phyloP scores from a whole-genome alignment of 1,140 invertebrate species.

The Mactra quadrangularis region DNA sequence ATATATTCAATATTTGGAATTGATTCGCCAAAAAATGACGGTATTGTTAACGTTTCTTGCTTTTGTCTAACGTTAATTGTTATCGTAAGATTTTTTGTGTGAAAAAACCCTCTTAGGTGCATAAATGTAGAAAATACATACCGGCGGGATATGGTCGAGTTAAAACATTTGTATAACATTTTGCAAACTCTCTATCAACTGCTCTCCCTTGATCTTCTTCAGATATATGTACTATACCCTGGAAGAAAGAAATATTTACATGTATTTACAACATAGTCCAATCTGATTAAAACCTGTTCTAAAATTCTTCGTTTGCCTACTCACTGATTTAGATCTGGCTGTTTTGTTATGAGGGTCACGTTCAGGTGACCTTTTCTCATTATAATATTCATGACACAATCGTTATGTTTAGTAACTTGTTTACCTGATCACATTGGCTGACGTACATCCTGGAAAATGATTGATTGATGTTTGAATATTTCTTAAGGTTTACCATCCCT shows the following conservation, averaged over 20 bases:
- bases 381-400: too few relatives aligned
- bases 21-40: not conserved
- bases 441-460: too few relatives aligned
- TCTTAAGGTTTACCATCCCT: too few relatives aligned
- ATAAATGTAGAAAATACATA: not conserved
- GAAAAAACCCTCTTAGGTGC: not conserved
- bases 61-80: not conserved
- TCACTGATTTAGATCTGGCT: too few relatives aligned
- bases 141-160: not conserved
- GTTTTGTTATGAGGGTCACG: too few relatives aligned
- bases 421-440: too few relatives aligned
- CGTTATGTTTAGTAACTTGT: too few relatives aligned
- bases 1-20: not conserved
- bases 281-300: too few relatives aligned
- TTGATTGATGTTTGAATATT: too few relatives aligned
- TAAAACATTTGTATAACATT: not conserved
- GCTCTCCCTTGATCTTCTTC: slow-evolving; percentile 23
- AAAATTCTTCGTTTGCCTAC: too few relatives aligned
- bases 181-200: not conserved
- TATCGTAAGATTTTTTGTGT: not conserved
- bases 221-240: slow-evolving; percentile 26
- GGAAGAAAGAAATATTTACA: not conserved
- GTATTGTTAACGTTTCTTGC: not conserved
- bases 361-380: too few relatives aligned
- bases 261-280: too few relatives aligned